Base-by-base conservation (phyloP, 2,888 invertebrate species). In the Macaria notata region DNA sequence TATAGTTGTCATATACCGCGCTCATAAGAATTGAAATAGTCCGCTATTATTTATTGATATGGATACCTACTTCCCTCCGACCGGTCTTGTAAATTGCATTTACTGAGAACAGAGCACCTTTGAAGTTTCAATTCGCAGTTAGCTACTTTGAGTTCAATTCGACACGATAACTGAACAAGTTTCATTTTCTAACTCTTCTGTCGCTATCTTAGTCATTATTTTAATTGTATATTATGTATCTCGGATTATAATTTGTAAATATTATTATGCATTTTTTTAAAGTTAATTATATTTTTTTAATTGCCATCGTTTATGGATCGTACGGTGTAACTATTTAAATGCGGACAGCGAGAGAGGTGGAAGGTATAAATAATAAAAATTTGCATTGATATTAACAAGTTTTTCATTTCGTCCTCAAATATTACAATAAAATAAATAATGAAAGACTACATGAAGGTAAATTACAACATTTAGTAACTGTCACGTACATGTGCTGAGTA, bases 191-290 rank as follows among this genome's bases (percentile, higher is more conserved):
- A 77, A 81, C 79, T 75, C 69, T 83, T 83, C 76, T 79, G 76
- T 83, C 80, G 75, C 71, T 84, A 80, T 76, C 78, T 84, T 87
- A 90, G 91, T 91, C 91, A 91, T 81, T 90, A 89, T 80, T 87
- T 80, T 91, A 88, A 86, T 83, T 90, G 87, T 89, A 86, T 89
- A 85, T 85, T 89, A 82, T 90, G 77, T 89, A 86, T 87, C 51
- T 83, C 79, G 81, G 78, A 81, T 78, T 83, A 79, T 86, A 78
- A 88, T 88, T 88, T 91, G 90, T 90, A 91, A 90, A 90, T 91
- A 53, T 39, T 52, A 43, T 4, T 50, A 90, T 84, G 83, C 78
- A 79, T 81, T 84, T 79, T 72, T 83, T 87, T n/a, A n/a, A 88
- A 87, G 84, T 88, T 89, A 87, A 86, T 82, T 83, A 69, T 78